phyloP scores from a whole-genome alignment of 92 coral and sea anemone species.

The Phymanthus crucifer region DNA sequence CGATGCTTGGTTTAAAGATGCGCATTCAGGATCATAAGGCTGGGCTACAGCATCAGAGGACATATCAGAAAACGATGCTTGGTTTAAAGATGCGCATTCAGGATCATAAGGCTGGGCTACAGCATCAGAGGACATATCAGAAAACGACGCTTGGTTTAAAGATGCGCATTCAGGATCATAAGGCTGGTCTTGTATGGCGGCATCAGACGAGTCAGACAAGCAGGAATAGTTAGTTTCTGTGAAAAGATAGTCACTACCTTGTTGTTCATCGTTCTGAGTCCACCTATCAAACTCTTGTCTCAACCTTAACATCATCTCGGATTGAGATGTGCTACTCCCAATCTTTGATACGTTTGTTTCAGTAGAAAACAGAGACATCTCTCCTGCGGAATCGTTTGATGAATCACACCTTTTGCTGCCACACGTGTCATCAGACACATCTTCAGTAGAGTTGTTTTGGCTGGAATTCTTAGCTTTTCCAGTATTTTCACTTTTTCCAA shows the following conservation, averaged over 20 bases:
- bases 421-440: background rate
- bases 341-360: background rate
- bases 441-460: background rate
- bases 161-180: conserved; percentile 25
- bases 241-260: background rate
- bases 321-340: background rate
- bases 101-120: conserved; percentile 4
- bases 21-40: background rate
- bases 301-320: background rate
- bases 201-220: background rate
- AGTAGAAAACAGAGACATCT: background rate
- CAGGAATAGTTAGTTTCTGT: background rate
- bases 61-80: background rate
- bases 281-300: background rate
- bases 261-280: background rate
- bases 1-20: background rate
- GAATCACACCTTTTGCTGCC: background rate
- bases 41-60: too few relatives aligned
- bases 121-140: conserved; percentile 14
- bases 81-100: background rate
- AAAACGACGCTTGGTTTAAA: background rate
- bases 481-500: background rate
- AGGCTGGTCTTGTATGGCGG: background rate
- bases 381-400: background rate
- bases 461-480: background rate